Base-by-base conservation (phyloP, 35 echinoderm and acorn worm species). In the Lytechinus variegatus region DNA sequence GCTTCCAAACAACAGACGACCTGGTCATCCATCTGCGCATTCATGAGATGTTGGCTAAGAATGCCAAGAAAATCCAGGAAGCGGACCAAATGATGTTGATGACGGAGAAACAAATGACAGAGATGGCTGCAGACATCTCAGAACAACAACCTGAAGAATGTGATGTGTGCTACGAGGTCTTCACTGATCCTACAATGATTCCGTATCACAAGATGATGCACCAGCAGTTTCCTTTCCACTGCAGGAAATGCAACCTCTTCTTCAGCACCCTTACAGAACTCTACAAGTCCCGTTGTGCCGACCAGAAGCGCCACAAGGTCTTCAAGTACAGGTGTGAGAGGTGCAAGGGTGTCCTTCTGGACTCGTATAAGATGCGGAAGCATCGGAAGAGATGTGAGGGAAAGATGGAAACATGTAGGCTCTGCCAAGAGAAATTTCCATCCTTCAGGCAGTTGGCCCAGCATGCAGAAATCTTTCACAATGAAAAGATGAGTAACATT, bases 181-280 rank as follows among this genome's bases (percentile, higher is more conserved):
- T 90, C 16, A 44, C 88, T 51, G 88, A 90, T 16, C 88, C 88
- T 52, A 90, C 88, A 52, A 90, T 90, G 88, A 54, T 44, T 10
- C 88, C 88, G 52, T 90, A 90, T 44, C 88, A 90, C 88, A 14
- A 52, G 4, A 90, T 90, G 88, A 90, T 90, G 88, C 88, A 90
- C 9, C 29, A 90, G 24, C 28, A 90, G 88, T 90, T 52, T 54
- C 88, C 88, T 4, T 44, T 90, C 88, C 88, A 90, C 27, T 90
- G 88, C 52, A 52, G 29, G 11, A 90, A 90, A 33, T 90, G 88
- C 27, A 90, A 90, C 16, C 29, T 90, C 29, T 90, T 90, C 9
- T 90, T 90, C 88, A 90, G 24, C 88, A 90, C 88, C 8, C 52
- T 90, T 5, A 44, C 52, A 0, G 88, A 90, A 44, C 88, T 90